Conservation (phyloP, 2,113 vertebrate species). For the Sorex araneus region DNA sequence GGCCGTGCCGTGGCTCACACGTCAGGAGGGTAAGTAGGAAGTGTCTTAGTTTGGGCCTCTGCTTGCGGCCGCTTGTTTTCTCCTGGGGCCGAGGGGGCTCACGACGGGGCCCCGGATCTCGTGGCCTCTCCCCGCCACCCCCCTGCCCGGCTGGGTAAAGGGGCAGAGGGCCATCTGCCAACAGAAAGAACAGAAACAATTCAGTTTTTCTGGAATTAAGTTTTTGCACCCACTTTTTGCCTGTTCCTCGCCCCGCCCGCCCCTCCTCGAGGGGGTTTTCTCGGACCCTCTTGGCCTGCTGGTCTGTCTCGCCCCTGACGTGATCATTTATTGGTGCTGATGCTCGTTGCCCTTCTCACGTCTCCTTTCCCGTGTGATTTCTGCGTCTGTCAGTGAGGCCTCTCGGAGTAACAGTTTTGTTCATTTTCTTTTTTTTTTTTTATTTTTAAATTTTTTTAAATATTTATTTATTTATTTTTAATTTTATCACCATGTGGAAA, state of each 20-base stretch:
- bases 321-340: background rate
- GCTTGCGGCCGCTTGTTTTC: background rate
- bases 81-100: background rate
- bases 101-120: too few species aligned
- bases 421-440: too few species aligned
- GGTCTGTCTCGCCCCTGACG: background rate
- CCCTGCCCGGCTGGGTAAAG: background rate
- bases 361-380: conserved; percentile 1
- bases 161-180: background rate
- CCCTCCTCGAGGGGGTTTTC: background rate
- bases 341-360: background rate
- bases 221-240: background rate
- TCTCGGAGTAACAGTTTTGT: background rate
- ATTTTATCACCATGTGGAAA: too few species aligned
- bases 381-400: background rate
- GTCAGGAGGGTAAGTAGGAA: conserved; percentile 49
- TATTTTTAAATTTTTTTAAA: too few species aligned
- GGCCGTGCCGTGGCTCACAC: conserved; percentile 16
- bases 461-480: too few species aligned
- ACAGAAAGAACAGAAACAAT: background rate
- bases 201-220: background rate
- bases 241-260: background rate
- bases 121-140: background rate
- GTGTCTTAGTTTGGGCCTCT: conserved; percentile 30
- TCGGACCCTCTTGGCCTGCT: conserved; percentile 1